These are phyloP conservation scores for Pedionomus torquatus DNA, from an alignment of 2,113 vertebrate genomes.

Conservation along the genomic window DNA sequence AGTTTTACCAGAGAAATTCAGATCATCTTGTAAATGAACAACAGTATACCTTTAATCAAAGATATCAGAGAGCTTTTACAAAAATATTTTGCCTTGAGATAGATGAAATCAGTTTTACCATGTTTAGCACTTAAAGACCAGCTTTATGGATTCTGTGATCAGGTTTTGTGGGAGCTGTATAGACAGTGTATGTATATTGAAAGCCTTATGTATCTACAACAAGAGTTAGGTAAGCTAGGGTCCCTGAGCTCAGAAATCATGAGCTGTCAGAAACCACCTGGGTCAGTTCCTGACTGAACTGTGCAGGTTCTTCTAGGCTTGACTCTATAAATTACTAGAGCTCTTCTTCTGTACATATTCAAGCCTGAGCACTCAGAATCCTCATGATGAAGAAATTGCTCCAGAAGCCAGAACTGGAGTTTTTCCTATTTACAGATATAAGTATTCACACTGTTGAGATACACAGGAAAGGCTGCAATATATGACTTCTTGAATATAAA, in stretches of 20 bases:
- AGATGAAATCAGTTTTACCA: background rate
- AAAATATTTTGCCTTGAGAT: background rate
- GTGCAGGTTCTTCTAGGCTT: background rate
- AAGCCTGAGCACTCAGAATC: background rate
- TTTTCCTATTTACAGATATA: background rate
- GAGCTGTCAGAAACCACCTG: background rate
- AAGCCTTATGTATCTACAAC: background rate
- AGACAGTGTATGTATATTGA: background rate
- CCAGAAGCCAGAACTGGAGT: background rate
- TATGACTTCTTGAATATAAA: background rate
- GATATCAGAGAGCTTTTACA: fast-evolving
- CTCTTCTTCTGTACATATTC: background rate
- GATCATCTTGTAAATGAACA: background rate
- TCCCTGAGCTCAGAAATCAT: background rate
- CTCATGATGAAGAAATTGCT: background rate
- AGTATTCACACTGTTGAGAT: background rate
- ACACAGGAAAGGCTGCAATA: background rate
- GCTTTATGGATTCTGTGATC: background rate
- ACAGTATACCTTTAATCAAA: background rate
- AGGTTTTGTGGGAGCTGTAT: background rate
- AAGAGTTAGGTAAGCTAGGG: background rate
- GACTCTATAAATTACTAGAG: background rate
- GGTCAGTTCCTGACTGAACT: background rate
- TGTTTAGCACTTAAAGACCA: background rate
- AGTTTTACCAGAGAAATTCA: background rate